Evolutionary conservation across 2,797 vertebrate species (phyloP).

Genomic region (Sparidentex hasta): DNA sequence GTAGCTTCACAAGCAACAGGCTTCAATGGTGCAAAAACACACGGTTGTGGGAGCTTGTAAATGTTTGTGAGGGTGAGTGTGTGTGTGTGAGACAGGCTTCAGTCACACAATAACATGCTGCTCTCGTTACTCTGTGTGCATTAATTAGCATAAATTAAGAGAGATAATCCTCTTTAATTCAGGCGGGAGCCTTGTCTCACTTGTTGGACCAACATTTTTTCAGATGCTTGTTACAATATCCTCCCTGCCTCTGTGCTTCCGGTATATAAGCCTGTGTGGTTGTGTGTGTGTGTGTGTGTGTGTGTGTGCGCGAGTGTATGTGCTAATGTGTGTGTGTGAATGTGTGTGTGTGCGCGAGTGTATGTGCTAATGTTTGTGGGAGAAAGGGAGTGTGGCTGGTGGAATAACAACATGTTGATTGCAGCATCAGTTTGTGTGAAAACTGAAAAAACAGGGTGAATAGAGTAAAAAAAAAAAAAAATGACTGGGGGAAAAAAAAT

Average conservation of each 20-base stretch:
- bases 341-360: constrained; percentile 22
- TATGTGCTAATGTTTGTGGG: background rate
- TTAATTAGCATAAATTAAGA: constrained; percentile 85
- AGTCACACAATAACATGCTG: constrained; percentile 70
- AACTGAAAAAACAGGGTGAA: constrained; percentile 35
- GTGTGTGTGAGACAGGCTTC: constrained; percentile 48
- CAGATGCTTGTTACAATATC: constrained; percentile 70
- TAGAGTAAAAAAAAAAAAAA: background rate
- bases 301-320: constrained; percentile 19
- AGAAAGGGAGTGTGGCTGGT: background rate
- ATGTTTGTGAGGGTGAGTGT: constrained; percentile 37
- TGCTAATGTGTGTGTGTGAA: constrained; percentile 1
- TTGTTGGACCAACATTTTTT: constrained; percentile 80
- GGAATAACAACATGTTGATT: constrained; percentile 40
- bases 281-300: background rate
- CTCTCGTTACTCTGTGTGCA: constrained; percentile 75
- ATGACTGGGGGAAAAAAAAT: background rate
- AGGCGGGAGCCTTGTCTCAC: constrained; percentile 76
- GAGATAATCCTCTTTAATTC: constrained; percentile 81
- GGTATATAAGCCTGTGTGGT: constrained; percentile 22
- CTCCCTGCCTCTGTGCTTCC: constrained; percentile 50
- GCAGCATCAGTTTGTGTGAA: constrained; percentile 7
- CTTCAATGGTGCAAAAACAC: constrained; percentile 50
- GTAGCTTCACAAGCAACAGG: constrained; percentile 56
- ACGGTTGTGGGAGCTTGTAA: constrained; percentile 31